Conservation (phyloP, 2,888 invertebrate species). For the Noctua fimbriata region DNA sequence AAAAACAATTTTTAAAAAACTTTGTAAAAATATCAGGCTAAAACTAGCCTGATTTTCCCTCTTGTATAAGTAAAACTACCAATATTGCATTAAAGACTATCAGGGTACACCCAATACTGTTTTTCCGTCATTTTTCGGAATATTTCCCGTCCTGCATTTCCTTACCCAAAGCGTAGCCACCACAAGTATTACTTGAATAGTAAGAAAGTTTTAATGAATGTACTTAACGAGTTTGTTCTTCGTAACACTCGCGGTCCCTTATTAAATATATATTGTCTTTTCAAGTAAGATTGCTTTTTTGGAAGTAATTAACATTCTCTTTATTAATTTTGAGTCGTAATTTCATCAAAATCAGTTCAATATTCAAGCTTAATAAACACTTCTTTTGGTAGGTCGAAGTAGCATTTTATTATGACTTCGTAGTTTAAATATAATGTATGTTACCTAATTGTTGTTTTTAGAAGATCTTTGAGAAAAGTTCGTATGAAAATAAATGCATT, state of each 20-base stretch:
- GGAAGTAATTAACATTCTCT: constrained; percentile 54
- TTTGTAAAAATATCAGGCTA: neutral
- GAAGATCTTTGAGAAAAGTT: too few relatives aligned
- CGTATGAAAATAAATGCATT: too few relatives aligned
- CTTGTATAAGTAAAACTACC: neutral
- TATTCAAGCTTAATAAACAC: neutral
- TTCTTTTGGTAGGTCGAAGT: neutral
- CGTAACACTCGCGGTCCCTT: constrained; percentile 62
- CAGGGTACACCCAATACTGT: neutral
- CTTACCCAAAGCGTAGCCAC: constrained; percentile 30
- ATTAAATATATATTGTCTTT: constrained; percentile 59
- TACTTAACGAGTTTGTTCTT: constrained; percentile 67
- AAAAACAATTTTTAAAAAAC: neutral
- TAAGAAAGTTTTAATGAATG: constrained; percentile 72
- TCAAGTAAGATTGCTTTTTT: constrained; percentile 53
- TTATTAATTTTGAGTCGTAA: constrained; percentile 15
- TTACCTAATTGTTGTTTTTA: too few relatives aligned
- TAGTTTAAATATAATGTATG: neutral
- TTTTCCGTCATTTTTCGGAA: neutral
- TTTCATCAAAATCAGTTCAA: neutral
- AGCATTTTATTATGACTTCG: neutral
- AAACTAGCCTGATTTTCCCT: neutral
- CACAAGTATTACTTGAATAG: constrained; percentile 62
- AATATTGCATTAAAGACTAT: neutral
- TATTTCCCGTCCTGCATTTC: constrained; percentile 23